A percentile compares a stretch with the other conserved stretches of the same genome.
These are phyloP conservation scores for Neogale vison DNA, from an alignment of 2,113 vertebrate genomes.

Conservation along the genomic window DNA sequence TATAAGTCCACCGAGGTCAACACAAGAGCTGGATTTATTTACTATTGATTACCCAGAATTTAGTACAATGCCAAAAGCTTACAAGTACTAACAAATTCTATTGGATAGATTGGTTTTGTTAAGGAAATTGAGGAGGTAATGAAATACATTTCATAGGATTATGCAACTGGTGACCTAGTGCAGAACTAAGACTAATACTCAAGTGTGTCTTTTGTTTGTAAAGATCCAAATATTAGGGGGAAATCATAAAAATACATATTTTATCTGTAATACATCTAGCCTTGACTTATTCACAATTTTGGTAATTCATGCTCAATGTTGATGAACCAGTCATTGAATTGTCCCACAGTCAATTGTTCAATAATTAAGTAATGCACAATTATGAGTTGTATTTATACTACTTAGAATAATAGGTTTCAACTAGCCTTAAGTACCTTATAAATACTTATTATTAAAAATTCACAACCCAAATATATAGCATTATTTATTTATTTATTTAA, in stretches of 20 bases:
- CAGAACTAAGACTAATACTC: not conserved
- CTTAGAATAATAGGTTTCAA: not conserved
- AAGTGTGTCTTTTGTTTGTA: not conserved
- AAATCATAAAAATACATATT: not conserved
- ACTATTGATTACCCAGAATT: not conserved
- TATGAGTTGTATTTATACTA: not conserved
- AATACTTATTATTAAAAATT: slow-evolving; percentile 23
- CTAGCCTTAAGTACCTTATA: not conserved
- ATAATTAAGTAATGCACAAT: not conserved
- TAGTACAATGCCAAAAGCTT: not conserved
- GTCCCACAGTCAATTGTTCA: not conserved
- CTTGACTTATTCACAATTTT: not conserved
- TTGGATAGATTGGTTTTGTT: not conserved
- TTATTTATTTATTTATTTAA: slow-evolving; percentile 17
- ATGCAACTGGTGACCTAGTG: not conserved
- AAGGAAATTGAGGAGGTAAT: not conserved
- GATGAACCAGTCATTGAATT: not conserved
- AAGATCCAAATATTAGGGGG: not conserved
- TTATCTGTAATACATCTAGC: not conserved
- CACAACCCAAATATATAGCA: not conserved
- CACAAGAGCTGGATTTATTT: not conserved
- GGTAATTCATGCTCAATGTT: not conserved
- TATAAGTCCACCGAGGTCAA: not conserved
- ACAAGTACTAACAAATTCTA: not conserved
- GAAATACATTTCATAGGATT: not conserved